Evolutionary conservation across 1,140 invertebrate genomes (phyloP), one percentile per base, ranked within the genome.

Genomic region (Neomicropteryx cornuta): DNA sequence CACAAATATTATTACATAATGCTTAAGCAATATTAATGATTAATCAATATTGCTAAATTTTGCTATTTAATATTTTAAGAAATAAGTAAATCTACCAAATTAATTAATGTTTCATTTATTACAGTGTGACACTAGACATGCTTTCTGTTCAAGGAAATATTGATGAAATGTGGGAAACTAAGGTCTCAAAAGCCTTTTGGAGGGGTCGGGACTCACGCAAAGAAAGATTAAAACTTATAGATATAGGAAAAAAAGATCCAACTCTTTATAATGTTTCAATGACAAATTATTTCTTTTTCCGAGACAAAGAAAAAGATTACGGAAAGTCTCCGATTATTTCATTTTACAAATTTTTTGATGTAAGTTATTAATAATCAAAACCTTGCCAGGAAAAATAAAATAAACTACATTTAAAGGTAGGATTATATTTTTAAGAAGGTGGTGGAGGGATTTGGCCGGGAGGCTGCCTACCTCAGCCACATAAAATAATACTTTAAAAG

Each of bases 201-300:
- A 70, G 92, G 42, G 94, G 93, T 1, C 70, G 93, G 36, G 94
- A 97, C 63, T 89, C 91, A 10, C 71, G 87, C 4, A 67, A 75
- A 48, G 82, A 89, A 58, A 65, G 94, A 35, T 68, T 98, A 1
- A 69, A 89, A 44, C 68, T 97, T 5, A 80, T 96, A 11, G 77
- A 84, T 38, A 75, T 97, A 43, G 75, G 83, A 1, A 68, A 77
- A 46, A 66, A 77, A 42, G 48, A 92, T 68, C 81, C 88, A 3
- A 74, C 91, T 38, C 56, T 94, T 1, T 79, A 95, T 39, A 92
- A 97, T 71, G 92, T 79, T 8, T 89, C 88, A 0, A 72, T 98
- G 4, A 97, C 93, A 3, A 93, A 95, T 59, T 96, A 97, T 61
- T 97, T 97, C 56, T 97, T 97, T 66, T 97, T 91, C 55, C 75